A percentile compares a stretch with the other conserved stretches of the same genome.
phyloP scores from a whole-genome alignment of 2,888 invertebrate genomes.

The Archips crataeganus region DNA sequence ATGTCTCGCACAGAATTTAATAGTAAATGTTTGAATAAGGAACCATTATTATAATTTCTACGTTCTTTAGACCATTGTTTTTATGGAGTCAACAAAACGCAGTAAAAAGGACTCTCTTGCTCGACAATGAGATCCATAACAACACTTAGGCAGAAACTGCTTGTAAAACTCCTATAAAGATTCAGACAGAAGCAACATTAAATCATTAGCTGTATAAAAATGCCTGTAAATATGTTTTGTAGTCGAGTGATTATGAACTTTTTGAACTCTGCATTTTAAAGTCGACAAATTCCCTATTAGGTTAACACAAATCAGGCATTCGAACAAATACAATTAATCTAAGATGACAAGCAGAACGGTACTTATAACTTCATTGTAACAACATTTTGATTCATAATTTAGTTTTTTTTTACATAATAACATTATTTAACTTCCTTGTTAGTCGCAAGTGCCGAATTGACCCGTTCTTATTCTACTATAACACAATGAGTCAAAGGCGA shows the following conservation, averaged over 20 bases:
- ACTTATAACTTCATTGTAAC: conserved; percentile 25
- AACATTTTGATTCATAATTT: conserved; percentile 22
- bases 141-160: conserved; percentile 11
- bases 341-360: conserved; percentile 34
- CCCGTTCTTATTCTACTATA: conserved; percentile 18
- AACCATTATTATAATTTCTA: not conserved
- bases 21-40: conserved; percentile 10
- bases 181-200: conserved; percentile 20
- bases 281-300: not conserved
- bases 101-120: conserved; percentile 11
- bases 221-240: conserved; percentile 9
- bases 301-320: conserved; percentile 1
- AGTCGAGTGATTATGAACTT: not conserved
- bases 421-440: not conserved
- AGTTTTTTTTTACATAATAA: conserved; percentile 8
- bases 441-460: conserved; percentile 28
- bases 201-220: conserved; percentile 2
- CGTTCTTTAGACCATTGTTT: not conserved
- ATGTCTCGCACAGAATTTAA: conserved; percentile 7
- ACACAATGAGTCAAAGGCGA: conserved; percentile 15
- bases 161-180: conserved; percentile 41
- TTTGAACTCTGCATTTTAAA: not conserved
- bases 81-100: conserved; percentile 11
- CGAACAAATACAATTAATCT: conserved; percentile 29
- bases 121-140: conserved; percentile 22